phyloP scores from a whole-genome alignment of 2,888 invertebrate species.

The Lomographa bimaculata region DNA sequence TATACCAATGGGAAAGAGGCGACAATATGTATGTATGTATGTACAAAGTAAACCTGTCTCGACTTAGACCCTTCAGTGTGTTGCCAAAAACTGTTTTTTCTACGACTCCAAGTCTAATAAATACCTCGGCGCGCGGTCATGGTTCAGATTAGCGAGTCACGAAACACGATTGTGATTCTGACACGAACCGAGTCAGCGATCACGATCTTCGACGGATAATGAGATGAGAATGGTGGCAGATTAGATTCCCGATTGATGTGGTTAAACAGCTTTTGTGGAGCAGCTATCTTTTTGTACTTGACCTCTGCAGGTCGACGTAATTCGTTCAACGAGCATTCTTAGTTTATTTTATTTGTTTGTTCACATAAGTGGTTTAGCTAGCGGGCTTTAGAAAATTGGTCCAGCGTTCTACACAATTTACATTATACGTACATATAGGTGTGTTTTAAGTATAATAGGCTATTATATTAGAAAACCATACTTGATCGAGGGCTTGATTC shows the following conservation, averaged over 20 bases:
- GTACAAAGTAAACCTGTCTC: too few species aligned
- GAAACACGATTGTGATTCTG: constrained; percentile 46
- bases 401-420: too few species aligned
- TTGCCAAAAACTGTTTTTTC: too few species aligned
- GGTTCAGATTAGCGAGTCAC: constrained; percentile 56
- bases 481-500: too few species aligned
- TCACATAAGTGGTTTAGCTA: not conserved
- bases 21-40: too few species aligned
- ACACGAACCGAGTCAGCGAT: constrained; percentile 51
- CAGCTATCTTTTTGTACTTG: constrained; percentile 27
- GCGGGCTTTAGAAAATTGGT: too few species aligned
- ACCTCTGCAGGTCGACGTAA: constrained; percentile 19
- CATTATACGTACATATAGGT: too few species aligned
- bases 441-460: too few species aligned
- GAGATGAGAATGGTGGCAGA: constrained; percentile 32
- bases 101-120: too few species aligned
- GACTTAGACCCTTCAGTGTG: too few species aligned
- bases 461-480: too few species aligned
- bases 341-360: not conserved
- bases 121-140: constrained; percentile 41
- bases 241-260: constrained; percentile 32
- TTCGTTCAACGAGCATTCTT: constrained; percentile 9
- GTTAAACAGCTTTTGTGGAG: constrained; percentile 31
- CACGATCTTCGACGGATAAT: constrained; percentile 43
- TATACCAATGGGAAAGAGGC: too few species aligned